Conservation (phyloP, 2,797 vertebrate species). For the Macropus fuliginosus region DNA sequence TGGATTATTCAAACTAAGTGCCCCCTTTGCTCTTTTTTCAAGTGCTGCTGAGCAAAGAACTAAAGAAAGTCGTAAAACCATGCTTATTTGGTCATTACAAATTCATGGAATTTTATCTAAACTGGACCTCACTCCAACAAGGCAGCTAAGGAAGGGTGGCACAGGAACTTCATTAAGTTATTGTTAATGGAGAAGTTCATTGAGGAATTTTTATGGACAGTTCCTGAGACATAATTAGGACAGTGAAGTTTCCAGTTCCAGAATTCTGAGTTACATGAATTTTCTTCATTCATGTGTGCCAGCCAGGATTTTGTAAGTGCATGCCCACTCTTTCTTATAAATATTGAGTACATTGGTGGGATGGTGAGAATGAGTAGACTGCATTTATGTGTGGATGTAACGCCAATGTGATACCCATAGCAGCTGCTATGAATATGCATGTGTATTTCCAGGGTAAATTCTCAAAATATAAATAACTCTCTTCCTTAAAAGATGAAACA, state of each 20-base stretch:
- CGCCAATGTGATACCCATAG: no score
- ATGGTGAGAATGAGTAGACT: background rate
- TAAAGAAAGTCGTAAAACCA: background rate
- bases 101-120: background rate
- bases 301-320: background rate
- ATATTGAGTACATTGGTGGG: background rate
- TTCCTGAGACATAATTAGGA: background rate
- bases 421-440: no score
- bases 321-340: background rate
- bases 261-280: background rate
- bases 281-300: background rate
- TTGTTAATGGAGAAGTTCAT: background rate
- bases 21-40: background rate
- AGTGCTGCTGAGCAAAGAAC: background rate
- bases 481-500: no score
- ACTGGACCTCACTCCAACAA: background rate
- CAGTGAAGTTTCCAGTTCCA: background rate
- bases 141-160: background rate
- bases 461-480: no score
- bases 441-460: no score
- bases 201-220: background rate
- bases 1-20: background rate
- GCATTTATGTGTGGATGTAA: background rate
- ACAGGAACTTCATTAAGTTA: background rate
- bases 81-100: background rate